Conservation (phyloP, 2,888 invertebrate species). For the Drosophila histrio region DNA sequence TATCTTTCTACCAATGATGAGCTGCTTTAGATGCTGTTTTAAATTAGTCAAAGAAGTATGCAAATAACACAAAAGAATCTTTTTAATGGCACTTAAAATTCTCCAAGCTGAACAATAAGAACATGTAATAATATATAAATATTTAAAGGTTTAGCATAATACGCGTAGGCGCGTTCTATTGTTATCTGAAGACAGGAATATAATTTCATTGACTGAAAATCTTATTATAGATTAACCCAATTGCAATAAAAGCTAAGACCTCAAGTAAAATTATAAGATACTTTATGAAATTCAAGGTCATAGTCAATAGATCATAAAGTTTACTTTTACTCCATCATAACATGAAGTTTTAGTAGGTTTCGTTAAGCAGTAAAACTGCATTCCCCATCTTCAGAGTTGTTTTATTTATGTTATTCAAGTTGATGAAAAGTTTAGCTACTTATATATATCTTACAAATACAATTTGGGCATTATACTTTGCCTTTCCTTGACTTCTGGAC, state of each 20-base stretch:
- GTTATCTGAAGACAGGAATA: background rate
- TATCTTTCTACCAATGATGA: background rate
- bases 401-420: background rate
- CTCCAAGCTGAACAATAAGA: background rate
- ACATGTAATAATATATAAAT: background rate
- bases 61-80: background rate
- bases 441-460: background rate
- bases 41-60: slow-evolving; percentile 22
- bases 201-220: background rate
- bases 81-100: background rate
- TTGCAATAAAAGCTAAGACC: background rate
- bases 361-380: background rate
- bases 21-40: background rate
- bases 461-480: background rate
- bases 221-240: background rate
- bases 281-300: background rate
- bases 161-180: background rate
- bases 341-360: background rate
- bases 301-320: background rate
- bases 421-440: too few species aligned
- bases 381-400: background rate
- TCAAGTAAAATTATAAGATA: background rate
- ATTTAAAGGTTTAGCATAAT: slow-evolving; percentile 1
- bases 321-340: background rate
- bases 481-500: background rate